A percentile compares a stretch with the other conserved stretches of the same genome.
phyloP scores from a whole-genome alignment of 1,140 invertebrate genomes.

The Antheraea mylitta region DNA sequence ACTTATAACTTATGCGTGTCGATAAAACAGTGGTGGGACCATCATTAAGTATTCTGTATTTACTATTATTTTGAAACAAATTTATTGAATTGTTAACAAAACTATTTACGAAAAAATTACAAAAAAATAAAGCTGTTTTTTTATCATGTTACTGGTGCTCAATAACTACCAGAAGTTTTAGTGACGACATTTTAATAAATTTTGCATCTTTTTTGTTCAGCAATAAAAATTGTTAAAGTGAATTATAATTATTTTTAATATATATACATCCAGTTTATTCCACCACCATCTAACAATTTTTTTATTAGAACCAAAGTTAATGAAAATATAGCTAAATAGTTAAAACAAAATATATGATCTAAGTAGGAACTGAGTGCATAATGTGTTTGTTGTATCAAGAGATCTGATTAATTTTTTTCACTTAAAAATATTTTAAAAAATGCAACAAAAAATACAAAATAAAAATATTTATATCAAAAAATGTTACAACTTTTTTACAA shows the following conservation, averaged over 20 bases:
- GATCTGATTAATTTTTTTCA: slow-evolving; percentile 46
- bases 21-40: not conserved
- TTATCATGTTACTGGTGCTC: too few species aligned
- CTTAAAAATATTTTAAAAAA: slow-evolving; percentile 46
- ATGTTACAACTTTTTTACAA: not conserved
- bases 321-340: slow-evolving; percentile 56
- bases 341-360: slow-evolving; percentile 59
- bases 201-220: too few species aligned
- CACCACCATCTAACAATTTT: not conserved
- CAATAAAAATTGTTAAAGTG: too few species aligned
- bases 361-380: slow-evolving; percentile 76
- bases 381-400: slow-evolving; percentile 49
- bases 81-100: too few species aligned
- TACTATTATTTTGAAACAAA: too few species aligned
- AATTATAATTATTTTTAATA: too few species aligned
- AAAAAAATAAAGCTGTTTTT: too few species aligned
- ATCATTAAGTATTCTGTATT: too few species aligned
- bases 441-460: slow-evolving; percentile 51
- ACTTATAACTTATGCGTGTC: not conserved
- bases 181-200: too few species aligned
- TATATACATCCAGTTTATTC: not conserved
- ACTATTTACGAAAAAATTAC: too few species aligned
- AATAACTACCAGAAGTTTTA: too few species aligned
- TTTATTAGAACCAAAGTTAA: slow-evolving; percentile 16
- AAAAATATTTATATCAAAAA: not conserved